These are phyloP conservation scores for Drosophila anomelani DNA, from an alignment of 2,888 invertebrate genomes.

Conservation along the genomic window DNA sequence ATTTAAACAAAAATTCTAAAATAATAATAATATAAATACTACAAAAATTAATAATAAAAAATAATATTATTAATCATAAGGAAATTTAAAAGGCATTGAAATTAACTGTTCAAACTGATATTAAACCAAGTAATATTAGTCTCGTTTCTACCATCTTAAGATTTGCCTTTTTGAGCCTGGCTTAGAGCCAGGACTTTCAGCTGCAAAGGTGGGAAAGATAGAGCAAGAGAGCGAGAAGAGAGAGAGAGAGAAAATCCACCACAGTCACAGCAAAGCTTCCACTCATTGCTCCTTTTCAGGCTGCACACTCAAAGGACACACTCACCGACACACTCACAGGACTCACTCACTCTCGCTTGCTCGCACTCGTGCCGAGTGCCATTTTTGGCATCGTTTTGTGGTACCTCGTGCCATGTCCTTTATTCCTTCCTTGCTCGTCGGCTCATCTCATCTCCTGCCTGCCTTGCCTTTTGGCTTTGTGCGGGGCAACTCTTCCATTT, in stretches of 20 bases:
- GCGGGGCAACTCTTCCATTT: constrained; percentile 74
- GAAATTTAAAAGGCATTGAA: neutral
- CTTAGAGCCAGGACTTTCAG: constrained; percentile 1
- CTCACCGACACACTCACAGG: neutral
- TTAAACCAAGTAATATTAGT: neutral
- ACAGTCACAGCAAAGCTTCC: constrained; percentile 24
- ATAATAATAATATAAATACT: neutral
- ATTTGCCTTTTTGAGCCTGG: neutral
- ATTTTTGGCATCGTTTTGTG: constrained; percentile 1
- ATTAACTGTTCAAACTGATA: neutral
- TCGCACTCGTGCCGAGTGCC: neutral
- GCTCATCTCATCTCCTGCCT: constrained; percentile 12
- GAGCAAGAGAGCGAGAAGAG: neutral
- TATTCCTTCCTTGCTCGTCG: constrained; percentile 11
- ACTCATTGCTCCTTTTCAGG: constrained; percentile 18
- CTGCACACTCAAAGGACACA: constrained; percentile 11
- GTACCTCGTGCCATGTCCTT: constrained; percentile 1
- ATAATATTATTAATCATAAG: neutral
- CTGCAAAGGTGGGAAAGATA: neutral
- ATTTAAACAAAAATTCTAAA: neutral
- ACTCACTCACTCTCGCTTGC: constrained; percentile 13
- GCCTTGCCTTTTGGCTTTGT: constrained; percentile 33
- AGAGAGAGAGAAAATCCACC: constrained; percentile 22
- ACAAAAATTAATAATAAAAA: neutral
- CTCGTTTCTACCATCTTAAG: neutral